Evolutionary conservation across 2,888 invertebrate species (phyloP), one percentile per base, ranked within the genome.

Genomic region (Drosophila mercatorum): DNA sequence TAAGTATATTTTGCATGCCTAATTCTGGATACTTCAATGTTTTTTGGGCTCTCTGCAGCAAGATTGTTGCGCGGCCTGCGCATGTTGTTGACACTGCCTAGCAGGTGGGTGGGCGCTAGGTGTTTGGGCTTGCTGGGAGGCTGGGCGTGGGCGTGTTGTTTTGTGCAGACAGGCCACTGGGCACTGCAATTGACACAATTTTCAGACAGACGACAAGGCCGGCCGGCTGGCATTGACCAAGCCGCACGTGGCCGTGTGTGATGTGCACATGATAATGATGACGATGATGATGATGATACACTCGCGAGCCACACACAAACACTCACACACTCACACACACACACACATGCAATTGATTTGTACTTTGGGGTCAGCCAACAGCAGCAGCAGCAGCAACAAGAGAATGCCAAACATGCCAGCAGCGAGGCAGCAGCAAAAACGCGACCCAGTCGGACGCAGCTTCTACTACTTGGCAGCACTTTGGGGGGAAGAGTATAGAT

Each of bases 101-200:
- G 38, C 59, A 53, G 49, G 28, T 55, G 56, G 14, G 10, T 36
- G 55, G 38, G 40, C 28, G 41, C 8, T 12, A 28, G 28, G 28
- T 28, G 28, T 28, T 28, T 28, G 28, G 28, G 3, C 22, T 2
- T 22, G 11, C 6, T 8, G 34, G 53, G 2, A 22, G 22, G 22
- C 22, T 22, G 22, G 22, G 44, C 44, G n/a, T 31, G 63, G 22
- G 60, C 17, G 43, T 17, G 56, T 26, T 46, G 46, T n/a, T 11
- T 17, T 43, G 43, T 34, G 44, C 55, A 28, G 46, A 47, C 53
- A 53, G 62, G 62, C 59, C 76, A 76, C 58, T 72, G 81, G 78
- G 58, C 81, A 80, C 68, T 85, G 84, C 90, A 85, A 85, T 85
- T 85, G 84, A 85, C 84, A 90, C 85, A 86, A 89, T 87, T 90